phyloP scores from a whole-genome alignment of 2,113 vertebrate genomes.

The Nibea albiflora region DNA sequence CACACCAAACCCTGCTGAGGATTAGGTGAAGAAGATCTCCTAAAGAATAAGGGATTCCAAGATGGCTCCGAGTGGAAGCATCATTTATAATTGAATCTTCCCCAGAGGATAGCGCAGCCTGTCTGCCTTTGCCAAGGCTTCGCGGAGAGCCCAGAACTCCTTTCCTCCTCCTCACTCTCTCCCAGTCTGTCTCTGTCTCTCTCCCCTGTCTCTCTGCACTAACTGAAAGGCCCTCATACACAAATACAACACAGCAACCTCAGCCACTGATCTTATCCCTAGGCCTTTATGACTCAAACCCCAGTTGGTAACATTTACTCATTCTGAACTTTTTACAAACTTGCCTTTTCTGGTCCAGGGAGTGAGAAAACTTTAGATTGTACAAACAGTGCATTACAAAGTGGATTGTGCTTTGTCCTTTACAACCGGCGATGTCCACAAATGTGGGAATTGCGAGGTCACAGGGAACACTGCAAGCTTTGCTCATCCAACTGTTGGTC shows the following conservation, averaged over 20 bases:
- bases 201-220: conserved; percentile 22
- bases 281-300: conserved; percentile 68
- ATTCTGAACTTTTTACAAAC: conserved; percentile 64
- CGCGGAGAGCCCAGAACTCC: conserved; percentile 54
- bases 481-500: not conserved
- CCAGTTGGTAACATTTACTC: conserved; percentile 57
- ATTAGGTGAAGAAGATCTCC: conserved; percentile 80
- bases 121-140: conserved; percentile 74
- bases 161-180: conserved; percentile 30
- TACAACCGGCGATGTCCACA: not conserved
- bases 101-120: conserved; percentile 72
- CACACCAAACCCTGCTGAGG: conserved; percentile 72
- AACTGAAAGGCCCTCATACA: conserved; percentile 53
- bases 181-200: conserved; percentile 25
- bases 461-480: not conserved
- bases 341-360: conserved; percentile 17
- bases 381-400: not conserved
- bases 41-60: conserved; percentile 79
- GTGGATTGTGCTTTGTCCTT: not conserved
- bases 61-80: conserved; percentile 79
- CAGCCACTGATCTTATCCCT: conserved; percentile 62
- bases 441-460: not conserved
- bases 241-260: conserved; percentile 64
- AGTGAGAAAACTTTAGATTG: conserved; percentile 24
- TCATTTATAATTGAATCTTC: conserved; percentile 85